phyloP scores from a whole-genome alignment of 2,888 invertebrate species.

The Notocelia uddmanniana region DNA sequence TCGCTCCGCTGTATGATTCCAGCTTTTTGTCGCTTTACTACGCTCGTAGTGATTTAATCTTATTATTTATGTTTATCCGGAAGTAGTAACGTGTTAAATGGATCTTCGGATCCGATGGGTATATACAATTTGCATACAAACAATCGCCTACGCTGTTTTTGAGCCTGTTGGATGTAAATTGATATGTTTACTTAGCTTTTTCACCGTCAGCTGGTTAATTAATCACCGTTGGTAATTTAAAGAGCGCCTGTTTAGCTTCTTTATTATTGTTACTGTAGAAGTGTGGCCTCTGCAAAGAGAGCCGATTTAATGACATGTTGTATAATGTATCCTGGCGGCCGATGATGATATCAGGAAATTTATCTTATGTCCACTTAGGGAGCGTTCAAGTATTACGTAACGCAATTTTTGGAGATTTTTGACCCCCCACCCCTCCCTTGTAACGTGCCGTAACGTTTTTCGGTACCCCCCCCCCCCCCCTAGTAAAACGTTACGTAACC shows the following conservation, averaged over 20 bases:
- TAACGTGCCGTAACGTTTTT: too few species aligned
- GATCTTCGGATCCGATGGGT: slow-evolving; percentile 25
- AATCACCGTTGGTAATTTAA: slow-evolving; percentile 6
- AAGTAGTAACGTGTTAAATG: slow-evolving; percentile 52
- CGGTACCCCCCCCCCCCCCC: too few species aligned
- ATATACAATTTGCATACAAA: slow-evolving; percentile 2
- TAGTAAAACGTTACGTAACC: too few species aligned
- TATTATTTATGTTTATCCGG: slow-evolving; percentile 67
- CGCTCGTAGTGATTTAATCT: slow-evolving; percentile 66
- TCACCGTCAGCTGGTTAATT: slow-evolving; percentile 14
- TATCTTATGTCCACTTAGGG: not conserved
- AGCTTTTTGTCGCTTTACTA: slow-evolving; percentile 67
- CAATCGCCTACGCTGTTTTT: slow-evolving; percentile 28
- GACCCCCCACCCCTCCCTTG: too few species aligned
- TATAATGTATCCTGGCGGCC: not conserved
- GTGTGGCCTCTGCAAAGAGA: too few species aligned
- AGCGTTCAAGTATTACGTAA: too few species aligned
- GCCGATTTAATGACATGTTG: not conserved
- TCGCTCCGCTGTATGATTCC: slow-evolving; percentile 69
- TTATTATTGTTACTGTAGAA: not conserved
- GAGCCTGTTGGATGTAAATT: slow-evolving; percentile 28
- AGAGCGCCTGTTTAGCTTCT: not conserved
- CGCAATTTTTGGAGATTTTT: too few species aligned
- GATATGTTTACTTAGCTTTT: slow-evolving; percentile 25
- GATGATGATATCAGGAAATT: not conserved